Evolutionary conservation across 2,888 invertebrate species (phyloP).

Genomic region (Spodoptera exigua): DNA sequence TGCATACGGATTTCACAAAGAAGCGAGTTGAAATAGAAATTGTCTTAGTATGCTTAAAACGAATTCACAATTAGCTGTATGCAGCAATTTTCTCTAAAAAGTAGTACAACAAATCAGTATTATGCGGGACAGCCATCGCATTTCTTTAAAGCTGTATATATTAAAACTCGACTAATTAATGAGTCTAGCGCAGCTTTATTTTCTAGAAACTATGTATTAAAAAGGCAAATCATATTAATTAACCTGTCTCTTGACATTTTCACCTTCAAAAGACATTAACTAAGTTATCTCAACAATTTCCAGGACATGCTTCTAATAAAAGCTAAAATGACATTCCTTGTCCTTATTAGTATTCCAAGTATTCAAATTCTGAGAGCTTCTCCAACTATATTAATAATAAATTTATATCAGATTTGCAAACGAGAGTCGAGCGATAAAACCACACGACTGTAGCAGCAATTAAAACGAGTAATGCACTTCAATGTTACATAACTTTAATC

Average conservation of each 20-base stretch:
- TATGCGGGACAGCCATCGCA: too few relatives aligned
- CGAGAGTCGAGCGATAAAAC: conserved; percentile 3
- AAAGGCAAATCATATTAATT: conserved; percentile 13
- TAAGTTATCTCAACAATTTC: conserved; percentile 25
- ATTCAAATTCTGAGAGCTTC: conserved; percentile 8
- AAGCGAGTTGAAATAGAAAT: too few relatives aligned
- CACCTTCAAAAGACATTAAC: conserved; percentile 13
- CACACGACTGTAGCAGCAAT: conserved; percentile 8
- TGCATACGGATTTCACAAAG: too few relatives aligned
- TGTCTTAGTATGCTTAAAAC: too few relatives aligned
- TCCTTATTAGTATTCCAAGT: conserved; percentile 18
- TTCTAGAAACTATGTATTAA: too few relatives aligned
- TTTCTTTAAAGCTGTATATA: too few relatives aligned
- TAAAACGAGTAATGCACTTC: conserved; percentile 22
- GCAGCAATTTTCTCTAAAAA: too few relatives aligned
- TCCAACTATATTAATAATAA: conserved; percentile 11
- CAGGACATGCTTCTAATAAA: conserved; percentile 14
- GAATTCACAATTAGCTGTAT: too few relatives aligned
- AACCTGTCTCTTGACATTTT: conserved; percentile 19
- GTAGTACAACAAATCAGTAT: too few relatives aligned
- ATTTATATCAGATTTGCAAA: conserved; percentile 7
- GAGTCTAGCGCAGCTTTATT: too few relatives aligned
- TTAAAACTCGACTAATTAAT: too few relatives aligned
- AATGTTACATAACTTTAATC: conserved; percentile 28
- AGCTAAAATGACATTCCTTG: conserved; percentile 12